Conservation (phyloP, 1,140 invertebrate genomes). For the Leguminivora glycinivorella region DNA sequence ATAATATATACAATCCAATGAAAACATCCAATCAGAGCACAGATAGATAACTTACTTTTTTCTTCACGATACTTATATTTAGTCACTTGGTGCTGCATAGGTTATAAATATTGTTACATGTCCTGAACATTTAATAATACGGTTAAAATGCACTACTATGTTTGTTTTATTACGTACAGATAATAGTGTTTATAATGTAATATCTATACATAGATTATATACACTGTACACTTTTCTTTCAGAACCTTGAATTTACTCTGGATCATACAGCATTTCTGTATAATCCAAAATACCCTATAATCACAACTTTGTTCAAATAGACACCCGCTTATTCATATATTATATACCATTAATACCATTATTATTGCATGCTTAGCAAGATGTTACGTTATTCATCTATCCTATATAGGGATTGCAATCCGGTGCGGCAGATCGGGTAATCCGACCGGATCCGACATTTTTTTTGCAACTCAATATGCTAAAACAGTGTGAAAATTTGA, state of each 20-base stretch:
- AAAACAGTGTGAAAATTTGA: no score
- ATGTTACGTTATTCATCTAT: no score
- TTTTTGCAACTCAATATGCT: no score
- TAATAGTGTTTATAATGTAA: neutral
- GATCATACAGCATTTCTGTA: neutral
- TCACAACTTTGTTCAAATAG: constrained; percentile 4
- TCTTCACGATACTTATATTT: neutral
- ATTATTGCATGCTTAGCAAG: neutral
- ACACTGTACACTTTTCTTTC: neutral
- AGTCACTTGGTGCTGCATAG: neutral
- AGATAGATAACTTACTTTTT: neutral
- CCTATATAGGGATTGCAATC: no score
- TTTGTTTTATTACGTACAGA: constrained; percentile 1
- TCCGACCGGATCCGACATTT: no score
- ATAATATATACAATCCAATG: neutral
- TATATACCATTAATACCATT: neutral
- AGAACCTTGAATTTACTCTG: neutral
- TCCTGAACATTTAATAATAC: neutral
- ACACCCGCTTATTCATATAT: neutral
- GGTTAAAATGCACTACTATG: neutral
- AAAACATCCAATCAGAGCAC: neutral
- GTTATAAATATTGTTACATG: neutral
- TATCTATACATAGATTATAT: neutral
- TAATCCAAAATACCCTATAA: neutral
- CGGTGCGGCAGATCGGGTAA: no score